Evolutionary conservation across 2,113 vertebrate species (phyloP), one percentile per base, ranked within the genome.

Genomic region (Centropristis striata): DNA sequence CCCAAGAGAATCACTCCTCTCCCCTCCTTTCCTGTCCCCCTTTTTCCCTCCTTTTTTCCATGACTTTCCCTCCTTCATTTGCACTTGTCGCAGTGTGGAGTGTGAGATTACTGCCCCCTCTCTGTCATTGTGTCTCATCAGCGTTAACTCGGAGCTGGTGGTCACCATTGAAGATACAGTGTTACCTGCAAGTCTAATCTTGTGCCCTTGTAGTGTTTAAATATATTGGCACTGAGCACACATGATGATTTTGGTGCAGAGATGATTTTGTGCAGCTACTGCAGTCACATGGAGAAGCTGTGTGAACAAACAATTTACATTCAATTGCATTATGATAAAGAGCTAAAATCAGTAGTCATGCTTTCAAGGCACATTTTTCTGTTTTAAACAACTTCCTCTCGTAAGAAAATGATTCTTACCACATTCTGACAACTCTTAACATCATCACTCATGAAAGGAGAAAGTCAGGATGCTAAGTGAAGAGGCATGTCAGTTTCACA

Each of bases 101-200:
- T 87, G 85, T 81, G 90, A 81, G 81, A 83, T 88, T 75, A 78
- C 90, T 90, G 93, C 92, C 91, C 93, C 87, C 91, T 93, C 65
- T 88, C 92, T 92, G 91, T 57, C 84, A 67, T 8, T 69, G 54
- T 54, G 73, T 73, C 85, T 78, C 69, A 84, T 83, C 57, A 69
- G 61, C 55, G 23, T 73, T 36, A 54, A 60, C 61, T 32, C 51
- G 15, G 12, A 59, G 53, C 7, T 36, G 27, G 50, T 50, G 42
- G 11, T 39, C 12, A 28, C 21, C 61, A 46, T 5, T 21, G 4
- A 60, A 32, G n/a, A 76, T 50, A 20, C 57, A 41, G n/a, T 21
- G 37, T 10, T 14, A 57, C 21, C n/a, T 39, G 44, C n/a, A 23
- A n/a, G 32, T 36, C 37, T 20, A 12, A 41, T 8, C 8, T 12